These are phyloP conservation scores for Nymphalis urticae DNA, from an alignment of 2,888 invertebrate species.

Conservation along the genomic window DNA sequence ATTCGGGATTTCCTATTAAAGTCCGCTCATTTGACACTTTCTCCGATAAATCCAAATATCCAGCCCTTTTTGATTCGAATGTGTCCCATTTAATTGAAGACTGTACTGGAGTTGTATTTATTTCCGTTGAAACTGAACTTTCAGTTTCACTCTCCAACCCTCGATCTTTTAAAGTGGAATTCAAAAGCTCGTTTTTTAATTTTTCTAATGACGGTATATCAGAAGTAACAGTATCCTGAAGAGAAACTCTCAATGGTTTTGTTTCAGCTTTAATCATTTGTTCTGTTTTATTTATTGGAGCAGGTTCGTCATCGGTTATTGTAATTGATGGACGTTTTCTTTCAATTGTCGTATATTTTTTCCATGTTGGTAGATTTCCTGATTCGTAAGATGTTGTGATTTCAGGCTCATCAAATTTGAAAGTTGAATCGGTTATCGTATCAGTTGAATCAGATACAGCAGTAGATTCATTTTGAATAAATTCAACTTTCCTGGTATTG, in stretches of 20 bases:
- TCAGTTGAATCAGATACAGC: not conserved
- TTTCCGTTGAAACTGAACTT: not conserved
- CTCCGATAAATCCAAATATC: conserved; percentile 60
- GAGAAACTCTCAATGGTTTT: conserved; percentile 38
- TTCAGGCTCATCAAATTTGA: conserved; percentile 8
- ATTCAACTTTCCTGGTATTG: conserved; percentile 5
- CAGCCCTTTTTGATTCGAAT: conserved; percentile 62
- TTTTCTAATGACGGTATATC: conserved; percentile 50
- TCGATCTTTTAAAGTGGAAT: conserved; percentile 26
- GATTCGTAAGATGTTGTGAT: conserved; percentile 17
- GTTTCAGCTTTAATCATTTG: conserved; percentile 50
- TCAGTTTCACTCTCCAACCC: conserved; percentile 12
- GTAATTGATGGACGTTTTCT: conserved; percentile 28
- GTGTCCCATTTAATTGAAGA: conserved; percentile 42
- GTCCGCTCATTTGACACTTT: conserved; percentile 38
- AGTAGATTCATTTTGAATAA: not conserved
- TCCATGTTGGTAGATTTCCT: conserved; percentile 46
- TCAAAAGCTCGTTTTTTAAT: conserved; percentile 45
- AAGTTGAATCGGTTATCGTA: not conserved
- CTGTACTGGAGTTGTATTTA: not conserved
- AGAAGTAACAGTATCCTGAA: conserved; percentile 49
- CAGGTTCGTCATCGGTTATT: conserved; percentile 12
- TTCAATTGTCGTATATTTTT: conserved; percentile 49
- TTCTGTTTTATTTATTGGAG: conserved; percentile 38
- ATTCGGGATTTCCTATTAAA: conserved; percentile 33